Conservation (phyloP, 2,888 invertebrate species). For the Apotomis turbidana region DNA sequence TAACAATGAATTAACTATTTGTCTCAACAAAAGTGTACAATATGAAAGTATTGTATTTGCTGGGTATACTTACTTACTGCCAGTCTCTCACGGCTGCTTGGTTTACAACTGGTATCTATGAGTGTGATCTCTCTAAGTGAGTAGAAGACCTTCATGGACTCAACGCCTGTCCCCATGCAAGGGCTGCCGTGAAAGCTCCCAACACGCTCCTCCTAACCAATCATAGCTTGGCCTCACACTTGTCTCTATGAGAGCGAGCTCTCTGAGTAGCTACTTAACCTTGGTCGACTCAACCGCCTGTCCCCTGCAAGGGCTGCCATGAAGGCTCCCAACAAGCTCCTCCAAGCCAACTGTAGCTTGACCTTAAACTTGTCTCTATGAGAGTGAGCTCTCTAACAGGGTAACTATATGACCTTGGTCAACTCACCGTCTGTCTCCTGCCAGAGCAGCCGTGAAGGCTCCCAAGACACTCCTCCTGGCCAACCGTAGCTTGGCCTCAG, state of each 20-base stretch:
- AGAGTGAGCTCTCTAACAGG: slow-evolving; percentile 77
- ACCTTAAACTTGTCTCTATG: slow-evolving; percentile 76
- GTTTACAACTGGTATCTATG: no score
- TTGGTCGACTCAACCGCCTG: slow-evolving; percentile 55
- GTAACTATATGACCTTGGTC: slow-evolving; percentile 57
- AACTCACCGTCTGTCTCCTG: slow-evolving; percentile 63
- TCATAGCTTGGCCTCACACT: background rate
- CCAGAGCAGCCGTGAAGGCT: slow-evolving; percentile 66
- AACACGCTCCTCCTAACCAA: background rate
- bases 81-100: no score
- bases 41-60: no score
- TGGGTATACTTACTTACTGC: no score
- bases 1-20: no score
- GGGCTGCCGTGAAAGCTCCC: background rate
- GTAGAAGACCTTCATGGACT: background rate
- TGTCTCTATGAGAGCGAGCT: background rate
- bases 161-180: background rate
- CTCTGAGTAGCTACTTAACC: background rate
- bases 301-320: slow-evolving; percentile 61
- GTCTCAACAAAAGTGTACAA: no score
- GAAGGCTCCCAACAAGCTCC: slow-evolving; percentile 73
- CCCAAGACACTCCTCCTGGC: slow-evolving; percentile 70
- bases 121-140: background rate
- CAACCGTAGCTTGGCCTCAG: slow-evolving; percentile 71
- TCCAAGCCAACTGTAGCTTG: slow-evolving; percentile 68